Conservation (phyloP, 2,888 invertebrate species). For the Acrocyrtus sp. region DNA sequence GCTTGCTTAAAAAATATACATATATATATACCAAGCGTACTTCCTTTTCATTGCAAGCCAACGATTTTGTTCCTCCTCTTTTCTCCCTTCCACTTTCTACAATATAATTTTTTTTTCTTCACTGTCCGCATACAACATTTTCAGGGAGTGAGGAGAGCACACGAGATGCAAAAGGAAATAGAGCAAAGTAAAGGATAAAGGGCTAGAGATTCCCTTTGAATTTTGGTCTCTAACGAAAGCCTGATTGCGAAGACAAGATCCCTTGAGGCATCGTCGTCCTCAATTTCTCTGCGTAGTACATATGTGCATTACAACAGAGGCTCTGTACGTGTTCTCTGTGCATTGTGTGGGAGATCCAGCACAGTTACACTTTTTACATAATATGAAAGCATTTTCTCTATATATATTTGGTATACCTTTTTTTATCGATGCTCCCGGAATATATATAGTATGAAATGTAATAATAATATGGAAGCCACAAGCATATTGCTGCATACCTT, state of each 20-base stretch:
- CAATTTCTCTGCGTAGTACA: conserved; percentile 13
- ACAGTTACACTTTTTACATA: background rate
- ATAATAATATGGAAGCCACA: background rate
- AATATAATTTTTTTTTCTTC: too few species aligned
- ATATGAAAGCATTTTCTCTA: too few species aligned
- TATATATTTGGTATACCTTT: too few species aligned
- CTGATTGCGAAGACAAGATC: conserved; percentile 48
- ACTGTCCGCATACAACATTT: background rate
- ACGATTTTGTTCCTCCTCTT: background rate
- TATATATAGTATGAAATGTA: background rate
- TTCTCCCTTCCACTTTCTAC: background rate
- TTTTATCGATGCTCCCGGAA: too few species aligned
- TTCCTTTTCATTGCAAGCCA: background rate
- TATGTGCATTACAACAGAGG: too few species aligned
- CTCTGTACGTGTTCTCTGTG: background rate
- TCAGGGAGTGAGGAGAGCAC: background rate
- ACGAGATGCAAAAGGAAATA: conserved; percentile 27
- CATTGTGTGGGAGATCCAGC: background rate
- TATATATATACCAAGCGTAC: background rate
- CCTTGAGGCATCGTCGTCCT: conserved; percentile 38
- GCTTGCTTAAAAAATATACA: background rate
- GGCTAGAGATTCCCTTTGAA: conserved; percentile 31
- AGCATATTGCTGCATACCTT: background rate
- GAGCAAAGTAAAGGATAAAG: conserved; percentile 38
- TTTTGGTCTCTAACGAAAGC: conserved; percentile 22